These are phyloP conservation scores for Chouioia cunea DNA, from an alignment of 2,888 invertebrate genomes.

Conservation along the genomic window DNA sequence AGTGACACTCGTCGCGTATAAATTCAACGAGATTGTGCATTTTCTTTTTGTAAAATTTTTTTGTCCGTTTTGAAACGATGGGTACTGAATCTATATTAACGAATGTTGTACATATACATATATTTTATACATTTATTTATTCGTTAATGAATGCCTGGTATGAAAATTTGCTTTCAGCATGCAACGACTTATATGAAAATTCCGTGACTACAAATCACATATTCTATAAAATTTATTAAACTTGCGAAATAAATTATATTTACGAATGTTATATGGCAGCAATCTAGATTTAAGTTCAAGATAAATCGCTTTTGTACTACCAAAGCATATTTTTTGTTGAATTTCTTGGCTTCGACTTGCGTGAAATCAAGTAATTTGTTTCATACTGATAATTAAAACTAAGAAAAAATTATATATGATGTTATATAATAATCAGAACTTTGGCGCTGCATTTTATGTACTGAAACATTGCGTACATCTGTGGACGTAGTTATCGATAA, in stretches of 20 bases:
- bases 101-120: slow-evolving; percentile 43
- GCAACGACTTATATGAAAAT: slow-evolving; percentile 20
- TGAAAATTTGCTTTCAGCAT: not conserved
- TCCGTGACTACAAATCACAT: slow-evolving; percentile 33
- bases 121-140: slow-evolving; percentile 43
- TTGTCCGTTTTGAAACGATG: slow-evolving; percentile 17
- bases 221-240: slow-evolving; percentile 19
- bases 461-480: slow-evolving; percentile 24
- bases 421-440: slow-evolving; percentile 16
- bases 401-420: slow-evolving; percentile 20
- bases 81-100: slow-evolving; percentile 28
- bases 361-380: slow-evolving; percentile 34
- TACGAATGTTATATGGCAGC: slow-evolving; percentile 46
- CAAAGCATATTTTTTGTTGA: slow-evolving; percentile 48
- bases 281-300: slow-evolving; percentile 41
- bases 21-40: slow-evolving; percentile 38
- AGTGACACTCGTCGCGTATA: not conserved
- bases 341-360: slow-evolving; percentile 43
- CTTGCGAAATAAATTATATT: slow-evolving; percentile 33
- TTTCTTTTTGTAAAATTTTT: slow-evolving; percentile 17
- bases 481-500: slow-evolving; percentile 22
- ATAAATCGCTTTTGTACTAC: slow-evolving; percentile 45
- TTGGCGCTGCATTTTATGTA: slow-evolving; percentile 40
- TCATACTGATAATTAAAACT: slow-evolving; percentile 29
- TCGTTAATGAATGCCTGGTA: slow-evolving; percentile 24